Evolutionary conservation across 2,797 vertebrate species (phyloP).

Genomic region (Astyanax mexicanus): DNA sequence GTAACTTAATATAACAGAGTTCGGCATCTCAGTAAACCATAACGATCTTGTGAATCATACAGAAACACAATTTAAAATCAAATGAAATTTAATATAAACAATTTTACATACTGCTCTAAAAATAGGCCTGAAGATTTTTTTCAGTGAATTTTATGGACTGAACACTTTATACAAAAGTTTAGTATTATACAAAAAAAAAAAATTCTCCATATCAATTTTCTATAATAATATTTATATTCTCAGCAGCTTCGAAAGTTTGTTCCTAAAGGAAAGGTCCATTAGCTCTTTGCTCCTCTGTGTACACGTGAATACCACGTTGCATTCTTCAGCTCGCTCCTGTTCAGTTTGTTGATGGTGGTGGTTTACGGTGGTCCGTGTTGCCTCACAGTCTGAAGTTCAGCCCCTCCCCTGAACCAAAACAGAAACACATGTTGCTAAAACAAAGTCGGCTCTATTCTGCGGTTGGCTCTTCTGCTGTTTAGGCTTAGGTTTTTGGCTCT

Average conservation of each 20-base stretch:
- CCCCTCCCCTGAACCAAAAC: conserved; percentile 11
- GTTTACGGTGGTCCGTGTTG: conserved; percentile 26
- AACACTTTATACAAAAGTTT: too few relatives aligned
- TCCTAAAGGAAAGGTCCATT: background rate
- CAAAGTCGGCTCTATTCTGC: conserved; percentile 5
- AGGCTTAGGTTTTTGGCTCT: background rate
- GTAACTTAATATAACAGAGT: too few relatives aligned
- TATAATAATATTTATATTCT: too few relatives aligned
- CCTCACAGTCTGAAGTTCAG: conserved; percentile 27
- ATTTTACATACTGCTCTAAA: too few relatives aligned
- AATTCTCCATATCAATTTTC: too few relatives aligned
- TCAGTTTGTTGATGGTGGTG: conserved; percentile 5
- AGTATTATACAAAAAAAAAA: too few relatives aligned
- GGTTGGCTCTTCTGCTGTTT: conserved; percentile 4
- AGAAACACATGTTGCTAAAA: conserved; percentile 25
- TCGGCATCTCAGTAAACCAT: too few relatives aligned
- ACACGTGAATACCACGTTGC: conserved; percentile 15
- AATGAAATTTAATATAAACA: too few relatives aligned
- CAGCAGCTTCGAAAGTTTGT: background rate
- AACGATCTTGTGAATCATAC: too few relatives aligned
- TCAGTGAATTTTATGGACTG: too few relatives aligned
- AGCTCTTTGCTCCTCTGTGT: conserved; percentile 5
- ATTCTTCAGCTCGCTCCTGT: conserved; percentile 17
- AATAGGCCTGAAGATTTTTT: too few relatives aligned
- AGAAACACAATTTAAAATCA: too few relatives aligned